A percentile compares a stretch with the other conserved stretches of the same genome.
Conservation (phyloP, 1,140 invertebrate genomes). For the Ostrea denselamellosa region DNA sequence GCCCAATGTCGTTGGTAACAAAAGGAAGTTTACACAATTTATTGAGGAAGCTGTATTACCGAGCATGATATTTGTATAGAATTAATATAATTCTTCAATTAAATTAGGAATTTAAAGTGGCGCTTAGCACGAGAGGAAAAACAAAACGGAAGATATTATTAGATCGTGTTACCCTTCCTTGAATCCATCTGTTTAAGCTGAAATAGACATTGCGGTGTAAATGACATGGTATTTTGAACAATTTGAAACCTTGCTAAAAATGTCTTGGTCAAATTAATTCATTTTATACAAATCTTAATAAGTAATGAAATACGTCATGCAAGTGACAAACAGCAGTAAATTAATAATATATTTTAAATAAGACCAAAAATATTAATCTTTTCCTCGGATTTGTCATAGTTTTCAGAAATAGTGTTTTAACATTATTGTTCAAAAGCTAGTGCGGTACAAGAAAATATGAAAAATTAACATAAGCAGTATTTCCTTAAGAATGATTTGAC, state of each 20-base stretch:
- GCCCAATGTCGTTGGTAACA: not conserved
- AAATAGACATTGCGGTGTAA: not conserved
- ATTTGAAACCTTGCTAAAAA: not conserved
- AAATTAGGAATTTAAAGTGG: not conserved
- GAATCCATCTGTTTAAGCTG: not conserved
- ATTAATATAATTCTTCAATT: not conserved
- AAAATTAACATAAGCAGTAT: not conserved
- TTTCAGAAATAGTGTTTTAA: too few relatives aligned
- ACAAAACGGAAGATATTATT: not conserved
- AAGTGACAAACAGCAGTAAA: not conserved
- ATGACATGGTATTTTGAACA: not conserved
- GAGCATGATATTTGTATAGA: not conserved
- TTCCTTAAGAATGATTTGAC: too few relatives aligned
- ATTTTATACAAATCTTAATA: not conserved
- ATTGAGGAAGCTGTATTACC: not conserved
- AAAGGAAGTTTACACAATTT: not conserved
- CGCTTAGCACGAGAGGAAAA: not conserved
- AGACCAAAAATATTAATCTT: constrained; percentile 1
- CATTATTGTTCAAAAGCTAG: too few relatives aligned
- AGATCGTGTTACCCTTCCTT: not conserved
- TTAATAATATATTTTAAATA: not conserved
- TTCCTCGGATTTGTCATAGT: too few relatives aligned
- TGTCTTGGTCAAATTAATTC: not conserved
- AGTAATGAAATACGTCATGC: not conserved
- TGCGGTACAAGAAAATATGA: too few relatives aligned